Conservation (phyloP, 2,888 invertebrate genomes). For the Fragum whitleyi region DNA sequence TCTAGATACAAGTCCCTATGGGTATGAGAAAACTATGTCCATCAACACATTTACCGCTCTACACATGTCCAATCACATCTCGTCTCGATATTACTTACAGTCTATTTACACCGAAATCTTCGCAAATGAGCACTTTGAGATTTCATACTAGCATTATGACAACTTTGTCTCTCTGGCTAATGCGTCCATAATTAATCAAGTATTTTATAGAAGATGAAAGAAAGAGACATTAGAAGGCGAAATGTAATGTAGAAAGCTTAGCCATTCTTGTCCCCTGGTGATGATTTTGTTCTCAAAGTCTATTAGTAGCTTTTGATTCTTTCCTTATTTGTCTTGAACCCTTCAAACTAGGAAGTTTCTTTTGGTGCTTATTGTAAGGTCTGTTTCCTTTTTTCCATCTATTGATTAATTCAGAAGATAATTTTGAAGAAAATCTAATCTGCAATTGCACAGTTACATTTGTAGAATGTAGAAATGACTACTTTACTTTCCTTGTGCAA, state of each 20-base stretch:
- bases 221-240: slow-evolving; percentile 50
- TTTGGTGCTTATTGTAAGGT: too few species aligned
- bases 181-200: slow-evolving; percentile 69
- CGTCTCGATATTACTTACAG: slow-evolving; percentile 56
- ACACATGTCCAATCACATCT: slow-evolving; percentile 33
- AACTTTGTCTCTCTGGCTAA: slow-evolving; percentile 49
- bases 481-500: too few species aligned
- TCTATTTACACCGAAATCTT: slow-evolving; percentile 63
- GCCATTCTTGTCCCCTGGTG: slow-evolving; percentile 52
- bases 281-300: slow-evolving; percentile 34
- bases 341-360: background rate
- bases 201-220: slow-evolving; percentile 65
- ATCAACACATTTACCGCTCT: slow-evolving; percentile 14
- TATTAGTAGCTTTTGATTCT: slow-evolving; percentile 56
- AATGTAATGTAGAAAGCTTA: slow-evolving; percentile 42
- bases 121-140: slow-evolving; percentile 53
- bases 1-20: slow-evolving; percentile 5
- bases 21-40: slow-evolving; percentile 10
- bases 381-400: too few species aligned
- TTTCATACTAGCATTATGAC: slow-evolving; percentile 56
- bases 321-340: slow-evolving; percentile 32
- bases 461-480: too few species aligned
- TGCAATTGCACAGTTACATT: too few species aligned
- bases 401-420: too few species aligned
- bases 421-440: too few species aligned